Conservation (phyloP, 2,888 invertebrate species). For the Dascillus cervinus region DNA sequence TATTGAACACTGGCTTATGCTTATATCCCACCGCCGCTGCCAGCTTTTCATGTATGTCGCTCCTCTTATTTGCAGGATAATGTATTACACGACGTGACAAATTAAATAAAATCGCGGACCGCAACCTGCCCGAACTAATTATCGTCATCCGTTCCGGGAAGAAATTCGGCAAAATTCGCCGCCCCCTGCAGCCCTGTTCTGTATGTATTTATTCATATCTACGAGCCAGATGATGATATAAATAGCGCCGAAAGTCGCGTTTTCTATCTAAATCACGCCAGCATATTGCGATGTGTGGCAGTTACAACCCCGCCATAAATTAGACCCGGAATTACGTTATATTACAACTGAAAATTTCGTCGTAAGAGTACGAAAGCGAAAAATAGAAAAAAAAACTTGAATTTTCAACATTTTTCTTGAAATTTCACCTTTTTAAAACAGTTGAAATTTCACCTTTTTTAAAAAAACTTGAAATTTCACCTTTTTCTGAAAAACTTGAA, state of each 20-base stretch:
- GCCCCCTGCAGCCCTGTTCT: too few relatives aligned
- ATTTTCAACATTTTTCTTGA: too few relatives aligned
- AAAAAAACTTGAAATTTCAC: too few relatives aligned
- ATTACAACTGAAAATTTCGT: constrained; percentile 31
- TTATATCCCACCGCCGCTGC: constrained; percentile 16
- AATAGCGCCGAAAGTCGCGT: constrained; percentile 39
- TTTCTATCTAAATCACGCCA: constrained; percentile 41
- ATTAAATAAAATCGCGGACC: constrained; percentile 12
- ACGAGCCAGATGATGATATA: constrained; percentile 40
- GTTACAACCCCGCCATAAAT: constrained; percentile 32
- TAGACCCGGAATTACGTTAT: constrained; percentile 37
- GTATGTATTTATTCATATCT: constrained; percentile 39
- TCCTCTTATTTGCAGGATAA: constrained; percentile 16
- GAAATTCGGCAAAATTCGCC: too few relatives aligned
- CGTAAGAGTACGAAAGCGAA: too few relatives aligned
- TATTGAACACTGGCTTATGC: constrained; percentile 42
- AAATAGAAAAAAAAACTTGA: too few relatives aligned
- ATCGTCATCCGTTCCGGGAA: too few relatives aligned
- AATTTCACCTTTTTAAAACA: too few relatives aligned
- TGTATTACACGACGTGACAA: constrained; percentile 13
- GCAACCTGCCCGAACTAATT: too few relatives aligned
- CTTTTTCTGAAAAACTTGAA: too few relatives aligned
- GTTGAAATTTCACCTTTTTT: too few relatives aligned
- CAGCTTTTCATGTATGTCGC: constrained; percentile 16
- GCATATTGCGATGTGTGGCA: constrained; percentile 37